Evolutionary conservation across 2,888 invertebrate species (phyloP).

Genomic region (Catocala sponsa): DNA sequence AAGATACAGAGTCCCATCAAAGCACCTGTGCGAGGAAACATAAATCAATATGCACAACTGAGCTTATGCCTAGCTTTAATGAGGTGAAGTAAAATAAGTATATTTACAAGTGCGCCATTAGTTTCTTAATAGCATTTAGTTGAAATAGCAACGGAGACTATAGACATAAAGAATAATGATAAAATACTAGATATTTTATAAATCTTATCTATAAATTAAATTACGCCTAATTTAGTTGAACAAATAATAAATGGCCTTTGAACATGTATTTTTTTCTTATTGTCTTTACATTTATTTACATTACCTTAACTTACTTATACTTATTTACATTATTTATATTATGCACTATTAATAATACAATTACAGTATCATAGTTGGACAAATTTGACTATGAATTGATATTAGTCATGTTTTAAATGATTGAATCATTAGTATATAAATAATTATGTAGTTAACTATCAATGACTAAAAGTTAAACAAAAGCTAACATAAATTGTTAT

Average conservation of each 20-base stretch:
- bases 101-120: slow-evolving; percentile 20
- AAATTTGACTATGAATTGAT: slow-evolving; percentile 36
- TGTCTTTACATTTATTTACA: neutral
- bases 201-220: too few species aligned
- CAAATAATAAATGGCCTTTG: too few species aligned
- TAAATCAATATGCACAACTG: slow-evolving; percentile 39
- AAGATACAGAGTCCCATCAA: slow-evolving; percentile 21
- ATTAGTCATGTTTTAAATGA: slow-evolving; percentile 12
- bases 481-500: too few species aligned
- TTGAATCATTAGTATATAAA: neutral
- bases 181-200: neutral
- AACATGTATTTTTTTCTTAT: too few species aligned
- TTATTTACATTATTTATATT: slow-evolving; percentile 14
- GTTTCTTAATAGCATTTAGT: neutral
- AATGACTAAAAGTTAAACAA: too few species aligned
- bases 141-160: neutral
- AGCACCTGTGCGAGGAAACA: slow-evolving; percentile 49
- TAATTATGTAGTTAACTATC: too few species aligned
- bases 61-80: slow-evolving; percentile 23
- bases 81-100: slow-evolving; percentile 31
- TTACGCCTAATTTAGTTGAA: too few species aligned
- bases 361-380: slow-evolving; percentile 32
- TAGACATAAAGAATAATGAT: neutral
- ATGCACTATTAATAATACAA: slow-evolving; percentile 24
- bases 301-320: slow-evolving; percentile 16